phyloP scores from a whole-genome alignment of 2,113 vertebrate genomes.

The Coreoperca whiteheadi region DNA sequence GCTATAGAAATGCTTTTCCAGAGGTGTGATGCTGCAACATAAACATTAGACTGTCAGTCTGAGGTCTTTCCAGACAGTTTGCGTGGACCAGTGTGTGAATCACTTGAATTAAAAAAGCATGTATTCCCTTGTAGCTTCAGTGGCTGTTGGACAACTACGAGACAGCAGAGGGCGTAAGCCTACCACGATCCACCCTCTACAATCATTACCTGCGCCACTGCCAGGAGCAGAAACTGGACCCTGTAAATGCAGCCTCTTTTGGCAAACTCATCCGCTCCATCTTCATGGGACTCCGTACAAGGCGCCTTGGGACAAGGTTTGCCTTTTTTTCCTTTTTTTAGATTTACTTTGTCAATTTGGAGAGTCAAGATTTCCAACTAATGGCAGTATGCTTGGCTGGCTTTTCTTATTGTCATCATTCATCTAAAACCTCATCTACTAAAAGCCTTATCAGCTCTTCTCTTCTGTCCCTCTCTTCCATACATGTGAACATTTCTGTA shows the following conservation, averaged over 20 bases:
- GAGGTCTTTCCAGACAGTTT: conserved; percentile 16
- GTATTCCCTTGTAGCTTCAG: conserved; percentile 87
- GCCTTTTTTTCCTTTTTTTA: background rate
- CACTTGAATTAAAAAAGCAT: conserved; percentile 17
- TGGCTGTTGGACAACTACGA: conserved; percentile 99
- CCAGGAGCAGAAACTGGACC: conserved; percentile 98
- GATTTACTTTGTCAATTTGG: background rate
- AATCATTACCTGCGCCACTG: conserved; percentile 98
- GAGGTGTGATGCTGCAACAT: conserved; percentile 40
- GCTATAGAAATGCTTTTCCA: conserved; percentile 62
- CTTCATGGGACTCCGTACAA: conserved; percentile 96
- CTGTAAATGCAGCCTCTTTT: conserved; percentile 97
- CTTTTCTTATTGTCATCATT: background rate
- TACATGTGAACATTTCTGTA: background rate
- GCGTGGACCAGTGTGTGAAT: conserved; percentile 3
- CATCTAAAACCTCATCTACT: background rate
- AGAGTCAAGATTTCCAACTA: background rate
- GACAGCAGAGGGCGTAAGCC: conserved; percentile 96
- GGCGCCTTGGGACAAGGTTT: conserved; percentile 95
- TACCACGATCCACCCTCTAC: conserved; percentile 96
- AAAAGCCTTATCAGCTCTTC: background rate
- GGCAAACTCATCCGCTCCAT: conserved; percentile 99
- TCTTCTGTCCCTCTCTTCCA: background rate
- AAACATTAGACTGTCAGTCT: conserved; percentile 3
- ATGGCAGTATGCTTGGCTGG: background rate